Evolutionary conservation across 2,888 invertebrate species (phyloP).

Genomic region (Baccha elongata): DNA sequence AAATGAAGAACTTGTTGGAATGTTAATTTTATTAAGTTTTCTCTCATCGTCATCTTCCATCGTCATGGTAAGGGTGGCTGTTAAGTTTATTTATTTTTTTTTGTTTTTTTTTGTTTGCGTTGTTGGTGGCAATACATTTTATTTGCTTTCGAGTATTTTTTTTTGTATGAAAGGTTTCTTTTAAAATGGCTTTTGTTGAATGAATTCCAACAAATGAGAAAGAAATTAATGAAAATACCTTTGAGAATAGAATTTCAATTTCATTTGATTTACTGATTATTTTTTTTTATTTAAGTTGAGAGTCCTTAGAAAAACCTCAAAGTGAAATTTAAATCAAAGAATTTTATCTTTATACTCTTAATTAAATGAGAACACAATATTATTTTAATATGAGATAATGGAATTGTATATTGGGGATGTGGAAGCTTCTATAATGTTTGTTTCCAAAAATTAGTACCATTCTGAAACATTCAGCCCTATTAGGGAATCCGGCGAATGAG

Average conservation of each 20-base stretch:
- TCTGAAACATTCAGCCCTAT: too few species aligned
- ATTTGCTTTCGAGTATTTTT: neutral
- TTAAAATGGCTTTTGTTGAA: neutral
- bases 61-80: neutral
- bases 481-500: too few species aligned
- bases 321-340: too few species aligned
- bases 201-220: slow-evolving; percentile 27
- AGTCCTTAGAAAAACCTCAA: too few species aligned
- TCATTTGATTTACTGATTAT: neutral
- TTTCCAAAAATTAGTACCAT: too few species aligned
- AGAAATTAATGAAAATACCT: slow-evolving; percentile 47
- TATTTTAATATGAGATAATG: too few species aligned
- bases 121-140: too few species aligned
- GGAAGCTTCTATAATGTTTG: too few species aligned
- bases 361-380: too few species aligned
- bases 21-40: neutral
- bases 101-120: neutral
- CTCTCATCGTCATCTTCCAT: neutral
- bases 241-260: slow-evolving; percentile 26
- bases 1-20: slow-evolving; percentile 2
- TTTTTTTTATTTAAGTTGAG: too few species aligned
- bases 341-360: too few species aligned
- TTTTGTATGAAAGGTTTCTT: neutral
- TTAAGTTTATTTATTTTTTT: neutral
- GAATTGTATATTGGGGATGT: too few species aligned